These are phyloP conservation scores for Odobenus rosmarus DNA, from an alignment of 2,113 vertebrate genomes.

Conservation along the genomic window DNA sequence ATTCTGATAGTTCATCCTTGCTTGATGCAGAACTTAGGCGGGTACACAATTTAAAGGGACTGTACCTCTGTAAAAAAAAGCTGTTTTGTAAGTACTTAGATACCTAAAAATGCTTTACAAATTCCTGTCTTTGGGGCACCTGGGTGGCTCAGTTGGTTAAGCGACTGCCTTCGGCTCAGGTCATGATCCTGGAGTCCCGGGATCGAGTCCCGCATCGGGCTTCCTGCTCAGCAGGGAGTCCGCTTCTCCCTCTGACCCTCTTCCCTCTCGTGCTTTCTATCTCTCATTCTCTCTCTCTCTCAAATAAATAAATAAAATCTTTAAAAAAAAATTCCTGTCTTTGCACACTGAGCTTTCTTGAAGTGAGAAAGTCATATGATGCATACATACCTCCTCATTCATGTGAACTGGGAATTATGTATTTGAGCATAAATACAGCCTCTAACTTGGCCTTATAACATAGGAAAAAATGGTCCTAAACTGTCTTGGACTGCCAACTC, in stretches of 20 bases:
- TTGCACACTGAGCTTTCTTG: neutral
- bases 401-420: neutral
- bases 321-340: slow-evolving; percentile 3
- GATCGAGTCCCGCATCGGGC: no score
- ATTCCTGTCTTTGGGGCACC: slow-evolving; percentile 32
- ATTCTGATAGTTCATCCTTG: neutral
- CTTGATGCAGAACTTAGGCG: neutral
- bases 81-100: neutral
- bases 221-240: no score
- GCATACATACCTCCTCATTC: neutral
- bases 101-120: neutral
- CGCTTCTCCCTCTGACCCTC: no score
- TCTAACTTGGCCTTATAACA: neutral
- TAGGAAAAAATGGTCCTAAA: neutral
- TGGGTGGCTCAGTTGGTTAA: no score
- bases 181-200: no score
- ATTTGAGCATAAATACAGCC: neutral
- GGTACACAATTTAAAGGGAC: neutral
- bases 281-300: no score
- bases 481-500: neutral
- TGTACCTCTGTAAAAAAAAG: neutral
- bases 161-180: no score
- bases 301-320: no score
- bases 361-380: neutral
- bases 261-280: no score